Percentiles rank a stretch among this genome's conserved stretches.
Conservation (phyloP, 1,140 invertebrate species). For the Adoxophyes honmai region DNA sequence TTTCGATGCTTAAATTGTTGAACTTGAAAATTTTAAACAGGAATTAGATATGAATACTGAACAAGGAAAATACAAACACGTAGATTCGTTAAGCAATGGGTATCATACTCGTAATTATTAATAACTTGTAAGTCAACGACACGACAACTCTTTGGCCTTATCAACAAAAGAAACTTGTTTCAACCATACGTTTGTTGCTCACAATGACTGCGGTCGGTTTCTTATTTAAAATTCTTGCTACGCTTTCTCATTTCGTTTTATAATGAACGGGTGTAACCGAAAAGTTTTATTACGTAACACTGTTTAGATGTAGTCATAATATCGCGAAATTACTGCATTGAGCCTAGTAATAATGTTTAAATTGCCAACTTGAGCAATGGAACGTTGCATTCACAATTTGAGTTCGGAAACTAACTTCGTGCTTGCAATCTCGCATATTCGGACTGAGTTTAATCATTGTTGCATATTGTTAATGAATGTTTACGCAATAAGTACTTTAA, state of each 20-base stretch:
- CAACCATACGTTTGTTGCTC: slow-evolving; percentile 32
- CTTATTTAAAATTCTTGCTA: slow-evolving; percentile 49
- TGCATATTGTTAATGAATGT: no score
- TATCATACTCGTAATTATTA: background rate
- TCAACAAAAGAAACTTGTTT: slow-evolving; percentile 60
- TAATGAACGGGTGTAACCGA: slow-evolving; percentile 28
- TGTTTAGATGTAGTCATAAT: slow-evolving; percentile 27
- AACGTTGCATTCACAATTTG: background rate
- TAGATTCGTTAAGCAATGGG: no score
- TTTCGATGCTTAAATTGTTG: no score
- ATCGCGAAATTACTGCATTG: slow-evolving; percentile 1
- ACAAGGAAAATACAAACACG: no score
- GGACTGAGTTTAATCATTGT: no score
- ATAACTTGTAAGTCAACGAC: slow-evolving; percentile 40
- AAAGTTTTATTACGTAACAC: slow-evolving; percentile 32
- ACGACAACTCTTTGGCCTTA: slow-evolving; percentile 42
- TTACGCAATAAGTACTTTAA: no score
- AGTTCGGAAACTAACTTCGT: slow-evolving; percentile 3
- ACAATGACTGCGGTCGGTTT: slow-evolving; percentile 43
- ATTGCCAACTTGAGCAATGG: background rate
- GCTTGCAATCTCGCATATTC: no score
- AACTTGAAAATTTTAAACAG: no score
- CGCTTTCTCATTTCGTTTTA: slow-evolving; percentile 55
- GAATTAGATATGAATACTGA: no score
- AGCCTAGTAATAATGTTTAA: slow-evolving; percentile 2